phyloP scores from a whole-genome alignment of 1,140 invertebrate genomes.

The Trachymyrmex septentrionalis region DNA sequence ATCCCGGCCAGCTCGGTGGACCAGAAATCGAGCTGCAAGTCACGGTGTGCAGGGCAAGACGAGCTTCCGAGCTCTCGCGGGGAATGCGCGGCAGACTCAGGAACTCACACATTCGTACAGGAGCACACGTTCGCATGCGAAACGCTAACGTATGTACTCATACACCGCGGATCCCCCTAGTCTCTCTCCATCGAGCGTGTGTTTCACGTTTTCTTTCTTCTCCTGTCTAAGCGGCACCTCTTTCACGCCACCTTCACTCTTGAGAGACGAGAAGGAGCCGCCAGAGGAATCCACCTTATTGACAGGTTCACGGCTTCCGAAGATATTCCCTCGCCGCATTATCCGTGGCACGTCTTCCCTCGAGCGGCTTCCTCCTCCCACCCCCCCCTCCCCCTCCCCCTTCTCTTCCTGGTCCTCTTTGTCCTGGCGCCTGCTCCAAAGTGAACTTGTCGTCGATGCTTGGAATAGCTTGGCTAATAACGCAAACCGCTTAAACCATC shows the following conservation, averaged over 20 bases:
- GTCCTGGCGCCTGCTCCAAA: slow-evolving; percentile 17
- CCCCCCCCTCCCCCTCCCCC: too few species aligned
- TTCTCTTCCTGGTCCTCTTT: neutral
- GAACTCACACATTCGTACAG: neutral
- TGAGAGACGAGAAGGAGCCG: slow-evolving; percentile 68
- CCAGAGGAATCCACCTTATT: slow-evolving; percentile 78
- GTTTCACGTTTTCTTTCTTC: slow-evolving; percentile 60
- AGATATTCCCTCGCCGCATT: slow-evolving; percentile 71
- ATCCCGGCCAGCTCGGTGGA: slow-evolving; percentile 62
- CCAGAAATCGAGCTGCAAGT: slow-evolving; percentile 81
- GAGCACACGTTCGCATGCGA: neutral
- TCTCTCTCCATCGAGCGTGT: slow-evolving; percentile 39
- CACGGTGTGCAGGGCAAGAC: slow-evolving; percentile 75
- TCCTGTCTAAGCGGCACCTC: slow-evolving; percentile 70
- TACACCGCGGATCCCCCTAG: slow-evolving; percentile 14
- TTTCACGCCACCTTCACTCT: slow-evolving; percentile 71
- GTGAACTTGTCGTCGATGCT: slow-evolving; percentile 52
- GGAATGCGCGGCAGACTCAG: slow-evolving; percentile 22
- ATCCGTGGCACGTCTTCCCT: slow-evolving; percentile 67
- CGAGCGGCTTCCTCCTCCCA: neutral
- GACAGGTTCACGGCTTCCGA: slow-evolving; percentile 81
- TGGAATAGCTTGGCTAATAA: slow-evolving; percentile 47
- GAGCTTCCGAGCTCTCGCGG: slow-evolving; percentile 77
- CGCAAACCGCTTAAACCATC: slow-evolving; percentile 19
- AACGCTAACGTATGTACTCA: neutral